Evolutionary conservation across 2,888 invertebrate species (phyloP).

Genomic region (Dasypolia templi): DNA sequence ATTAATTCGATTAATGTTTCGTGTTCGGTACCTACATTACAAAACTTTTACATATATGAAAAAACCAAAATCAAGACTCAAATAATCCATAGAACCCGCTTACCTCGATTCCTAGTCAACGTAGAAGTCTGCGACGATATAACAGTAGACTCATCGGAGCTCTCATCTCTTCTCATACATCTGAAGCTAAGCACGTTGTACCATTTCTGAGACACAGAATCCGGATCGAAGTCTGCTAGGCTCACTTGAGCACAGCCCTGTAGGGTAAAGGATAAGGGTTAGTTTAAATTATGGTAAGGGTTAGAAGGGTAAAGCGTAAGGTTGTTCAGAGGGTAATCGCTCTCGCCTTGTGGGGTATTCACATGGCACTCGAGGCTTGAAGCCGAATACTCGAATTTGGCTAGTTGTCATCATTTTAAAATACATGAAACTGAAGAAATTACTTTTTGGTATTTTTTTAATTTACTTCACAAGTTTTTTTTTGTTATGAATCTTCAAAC

Average conservation of each 20-base stretch:
- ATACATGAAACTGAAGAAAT: background rate
- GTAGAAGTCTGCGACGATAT: slow-evolving; percentile 99
- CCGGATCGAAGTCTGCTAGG: slow-evolving; percentile 97
- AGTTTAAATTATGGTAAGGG: background rate
- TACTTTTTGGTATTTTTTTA: background rate
- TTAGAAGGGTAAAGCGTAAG: slow-evolving; percentile 4
- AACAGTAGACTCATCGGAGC: slow-evolving; percentile 98
- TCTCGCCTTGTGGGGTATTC: slow-evolving; percentile 84
- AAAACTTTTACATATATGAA: too few relatives aligned
- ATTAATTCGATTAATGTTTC: too few relatives aligned
- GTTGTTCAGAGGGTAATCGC: slow-evolving; percentile 81
- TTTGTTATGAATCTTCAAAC: too few relatives aligned
- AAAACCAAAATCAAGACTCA: too few relatives aligned
- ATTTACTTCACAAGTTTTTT: too few relatives aligned
- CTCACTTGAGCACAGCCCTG: slow-evolving; percentile 99
- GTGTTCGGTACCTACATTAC: too few relatives aligned
- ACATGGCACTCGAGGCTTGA: slow-evolving; percentile 88
- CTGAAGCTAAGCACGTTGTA: slow-evolving; percentile 96
- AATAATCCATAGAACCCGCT: slow-evolving; percentile 67
- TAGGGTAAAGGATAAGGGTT: slow-evolving; percentile 49
- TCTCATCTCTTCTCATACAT: slow-evolving; percentile 94
- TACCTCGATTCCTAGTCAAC: slow-evolving; percentile 96
- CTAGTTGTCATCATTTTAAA: slow-evolving; percentile 86
- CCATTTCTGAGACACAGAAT: slow-evolving; percentile 95
- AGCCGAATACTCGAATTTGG: slow-evolving; percentile 90